phyloP scores from a whole-genome alignment of 2,888 invertebrate genomes.

The Melipona bicolor region DNA sequence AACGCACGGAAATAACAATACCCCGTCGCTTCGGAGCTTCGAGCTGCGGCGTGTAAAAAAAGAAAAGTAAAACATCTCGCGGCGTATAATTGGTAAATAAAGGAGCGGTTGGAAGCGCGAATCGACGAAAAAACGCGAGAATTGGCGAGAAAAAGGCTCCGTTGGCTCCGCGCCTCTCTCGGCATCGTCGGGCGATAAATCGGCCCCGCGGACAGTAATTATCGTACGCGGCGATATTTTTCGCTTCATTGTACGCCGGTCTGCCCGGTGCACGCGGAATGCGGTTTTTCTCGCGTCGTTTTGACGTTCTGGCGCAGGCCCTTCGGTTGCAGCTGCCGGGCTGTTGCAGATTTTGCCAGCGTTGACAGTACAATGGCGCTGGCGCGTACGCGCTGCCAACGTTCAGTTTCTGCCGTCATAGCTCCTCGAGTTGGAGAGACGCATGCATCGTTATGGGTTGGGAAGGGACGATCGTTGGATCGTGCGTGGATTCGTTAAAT shows the following conservation, averaged over 20 bases:
- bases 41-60: neutral
- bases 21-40: neutral
- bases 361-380: constrained; percentile 61
- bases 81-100: constrained; percentile 42
- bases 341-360: constrained; percentile 41
- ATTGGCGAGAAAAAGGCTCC: constrained; percentile 15
- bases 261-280: constrained; percentile 20
- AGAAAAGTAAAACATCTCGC: neutral
- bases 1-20: constrained; percentile 9
- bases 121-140: constrained; percentile 15
- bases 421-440: constrained; percentile 6
- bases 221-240: constrained; percentile 47
- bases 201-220: constrained; percentile 44
- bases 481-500: constrained; percentile 32
- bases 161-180: neutral
- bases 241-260: constrained; percentile 21
- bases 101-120: constrained; percentile 8
- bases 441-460: constrained; percentile 12
- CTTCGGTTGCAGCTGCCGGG: constrained; percentile 32
- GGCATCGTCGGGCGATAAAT: constrained; percentile 40
- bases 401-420: constrained; percentile 57
- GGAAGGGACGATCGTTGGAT: neutral
- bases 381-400: constrained; percentile 42
- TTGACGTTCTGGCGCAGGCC: constrained; percentile 41
- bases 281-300: constrained; percentile 50